Conservation (phyloP, 2,113 vertebrate species). For the Rostratula benghalensis region DNA sequence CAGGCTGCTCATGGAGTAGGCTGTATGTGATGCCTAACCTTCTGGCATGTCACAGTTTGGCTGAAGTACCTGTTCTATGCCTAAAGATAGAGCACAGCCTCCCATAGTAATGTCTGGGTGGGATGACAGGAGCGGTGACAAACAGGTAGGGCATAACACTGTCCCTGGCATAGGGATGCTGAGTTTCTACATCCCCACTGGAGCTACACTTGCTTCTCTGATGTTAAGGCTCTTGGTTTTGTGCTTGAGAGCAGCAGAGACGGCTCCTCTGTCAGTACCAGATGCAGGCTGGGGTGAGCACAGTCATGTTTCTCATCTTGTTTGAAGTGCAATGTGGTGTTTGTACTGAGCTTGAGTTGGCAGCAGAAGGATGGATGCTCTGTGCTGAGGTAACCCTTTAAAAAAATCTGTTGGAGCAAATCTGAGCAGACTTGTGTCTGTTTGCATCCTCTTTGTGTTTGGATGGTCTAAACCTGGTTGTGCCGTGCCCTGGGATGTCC, state of each 20-base stretch:
- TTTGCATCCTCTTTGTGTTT: background rate
- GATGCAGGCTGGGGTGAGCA: background rate
- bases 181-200: background rate
- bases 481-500: background rate
- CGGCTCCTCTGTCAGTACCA: background rate
- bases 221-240: background rate
- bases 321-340: background rate
- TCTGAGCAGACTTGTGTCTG: background rate
- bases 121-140: background rate
- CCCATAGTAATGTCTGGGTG: background rate
- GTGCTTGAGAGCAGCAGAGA: background rate
- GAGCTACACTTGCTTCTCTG: background rate
- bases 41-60: background rate
- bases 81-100: background rate
- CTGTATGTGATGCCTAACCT: background rate
- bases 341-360: background rate
- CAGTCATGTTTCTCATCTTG: background rate
- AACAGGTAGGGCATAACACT: background rate
- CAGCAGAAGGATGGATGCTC: background rate
- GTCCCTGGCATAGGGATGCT: background rate
- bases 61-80: background rate
- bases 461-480: background rate
- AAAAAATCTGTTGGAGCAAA: background rate
- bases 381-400: background rate
- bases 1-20: background rate